Conservation (phyloP, 2,797 vertebrate species). For the Tachyglossus aculeatus region DNA sequence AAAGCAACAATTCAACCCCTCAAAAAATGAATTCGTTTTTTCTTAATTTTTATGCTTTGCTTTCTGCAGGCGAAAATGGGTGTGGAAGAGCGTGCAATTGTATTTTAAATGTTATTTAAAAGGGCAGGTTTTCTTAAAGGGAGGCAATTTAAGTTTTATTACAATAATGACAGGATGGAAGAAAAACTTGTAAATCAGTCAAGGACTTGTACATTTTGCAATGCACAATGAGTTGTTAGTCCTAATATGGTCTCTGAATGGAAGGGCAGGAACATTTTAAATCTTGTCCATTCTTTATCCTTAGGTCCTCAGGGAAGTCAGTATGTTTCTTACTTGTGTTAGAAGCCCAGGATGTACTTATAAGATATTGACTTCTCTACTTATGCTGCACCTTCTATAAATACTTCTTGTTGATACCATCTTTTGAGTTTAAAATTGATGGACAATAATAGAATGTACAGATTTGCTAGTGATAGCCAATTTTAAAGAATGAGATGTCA, state of each 20-base stretch:
- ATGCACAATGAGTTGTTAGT: too few relatives aligned
- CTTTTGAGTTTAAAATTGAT: not conserved
- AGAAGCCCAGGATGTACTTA: not conserved
- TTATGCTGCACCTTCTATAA: not conserved
- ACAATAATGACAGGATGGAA: too few relatives aligned
- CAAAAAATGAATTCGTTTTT: too few relatives aligned
- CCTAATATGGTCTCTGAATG: not conserved
- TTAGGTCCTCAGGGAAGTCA: too few relatives aligned
- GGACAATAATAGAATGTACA: not conserved
- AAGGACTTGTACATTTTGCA: not conserved
- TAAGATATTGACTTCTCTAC: not conserved
- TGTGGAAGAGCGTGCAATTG: too few relatives aligned
- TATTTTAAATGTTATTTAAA: not conserved
- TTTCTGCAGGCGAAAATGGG: too few relatives aligned
- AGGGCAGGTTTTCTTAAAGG: not conserved
- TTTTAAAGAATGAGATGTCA: not conserved
- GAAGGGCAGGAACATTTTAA: not conserved
- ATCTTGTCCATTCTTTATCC: too few relatives aligned
- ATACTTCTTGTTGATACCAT: not conserved
- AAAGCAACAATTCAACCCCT: too few relatives aligned
- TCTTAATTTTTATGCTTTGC: too few relatives aligned
- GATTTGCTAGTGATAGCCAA: not conserved
- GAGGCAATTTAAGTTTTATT: not conserved
- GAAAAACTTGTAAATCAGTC: not conserved
- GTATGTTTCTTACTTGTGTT: too few relatives aligned